Conservation (phyloP, 2,888 invertebrate species). For the Drosophila subsilvestris region DNA sequence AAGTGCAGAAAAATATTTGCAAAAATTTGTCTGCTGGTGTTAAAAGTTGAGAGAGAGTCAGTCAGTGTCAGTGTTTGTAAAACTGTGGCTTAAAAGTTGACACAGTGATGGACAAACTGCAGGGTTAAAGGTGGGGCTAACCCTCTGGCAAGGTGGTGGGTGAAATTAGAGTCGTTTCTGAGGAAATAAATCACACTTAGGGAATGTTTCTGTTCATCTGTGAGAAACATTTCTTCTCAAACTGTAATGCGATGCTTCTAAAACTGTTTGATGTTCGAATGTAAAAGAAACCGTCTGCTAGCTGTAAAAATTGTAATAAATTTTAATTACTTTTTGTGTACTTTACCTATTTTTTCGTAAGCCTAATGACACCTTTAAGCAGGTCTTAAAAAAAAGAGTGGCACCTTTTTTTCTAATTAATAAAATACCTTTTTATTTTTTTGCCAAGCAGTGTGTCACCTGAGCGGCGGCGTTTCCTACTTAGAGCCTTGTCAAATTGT, state of each 20-base stretch:
- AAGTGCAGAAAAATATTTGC: conserved; percentile 42
- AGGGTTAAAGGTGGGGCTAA: background rate
- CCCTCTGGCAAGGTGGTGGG: background rate
- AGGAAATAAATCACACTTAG: no score
- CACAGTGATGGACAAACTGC: background rate
- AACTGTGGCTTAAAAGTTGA: conserved; percentile 16
- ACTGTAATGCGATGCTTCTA: background rate
- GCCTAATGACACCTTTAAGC: background rate
- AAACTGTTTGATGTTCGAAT: background rate
- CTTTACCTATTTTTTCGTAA: background rate
- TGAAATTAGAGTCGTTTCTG: background rate
- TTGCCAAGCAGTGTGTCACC: conserved; percentile 16
- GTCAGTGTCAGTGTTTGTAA: conserved; percentile 27
- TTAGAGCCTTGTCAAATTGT: conserved; percentile 32
- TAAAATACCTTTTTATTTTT: conserved; percentile 3
- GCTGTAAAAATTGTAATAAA: background rate
- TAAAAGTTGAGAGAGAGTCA: conserved; percentile 19
- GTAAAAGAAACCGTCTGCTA: no score
- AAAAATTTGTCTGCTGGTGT: conserved; percentile 33
- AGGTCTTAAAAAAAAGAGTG: background rate
- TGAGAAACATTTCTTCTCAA: no score
- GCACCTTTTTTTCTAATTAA: background rate
- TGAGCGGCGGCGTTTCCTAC: background rate
- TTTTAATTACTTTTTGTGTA: background rate
- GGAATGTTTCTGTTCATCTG: no score